Evolutionary conservation across 2,113 vertebrate species (phyloP).

Genomic region (Pterophyllum scalare): DNA sequence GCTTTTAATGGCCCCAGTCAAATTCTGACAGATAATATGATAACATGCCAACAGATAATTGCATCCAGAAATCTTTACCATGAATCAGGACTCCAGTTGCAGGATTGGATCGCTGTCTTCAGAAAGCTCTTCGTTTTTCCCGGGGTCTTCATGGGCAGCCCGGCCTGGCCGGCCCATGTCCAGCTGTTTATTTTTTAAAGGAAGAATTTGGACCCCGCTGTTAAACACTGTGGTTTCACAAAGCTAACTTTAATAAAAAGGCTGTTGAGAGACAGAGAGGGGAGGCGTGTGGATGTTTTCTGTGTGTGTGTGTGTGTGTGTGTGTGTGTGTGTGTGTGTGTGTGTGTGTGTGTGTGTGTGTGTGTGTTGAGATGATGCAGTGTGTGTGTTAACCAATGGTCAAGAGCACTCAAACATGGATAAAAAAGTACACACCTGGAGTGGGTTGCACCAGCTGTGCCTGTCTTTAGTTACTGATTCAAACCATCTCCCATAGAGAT

Average conservation of each 20-base stretch:
- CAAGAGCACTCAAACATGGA: neutral
- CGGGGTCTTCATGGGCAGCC: slow-evolving; percentile 18
- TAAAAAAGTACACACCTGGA: slow-evolving; percentile 17
- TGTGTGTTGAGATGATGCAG: no score
- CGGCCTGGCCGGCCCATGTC: slow-evolving; percentile 28
- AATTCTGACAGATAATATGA: slow-evolving; percentile 3
- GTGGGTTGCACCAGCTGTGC: neutral
- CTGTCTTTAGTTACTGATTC: neutral
- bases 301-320: neutral
- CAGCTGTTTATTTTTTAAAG: slow-evolving; percentile 69
- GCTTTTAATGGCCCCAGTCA: slow-evolving; percentile 7
- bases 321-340: neutral
- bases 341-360: neutral
- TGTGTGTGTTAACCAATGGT: neutral
- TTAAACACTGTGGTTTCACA: slow-evolving; percentile 70
- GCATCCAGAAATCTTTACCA: slow-evolving; percentile 21
- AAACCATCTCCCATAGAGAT: neutral
- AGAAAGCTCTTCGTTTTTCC: neutral
- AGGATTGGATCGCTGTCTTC: neutral
- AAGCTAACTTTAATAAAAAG: slow-evolving; percentile 77
- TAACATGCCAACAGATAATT: slow-evolving; percentile 26
- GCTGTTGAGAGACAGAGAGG: slow-evolving; percentile 65
- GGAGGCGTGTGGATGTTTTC: slow-evolving; percentile 23
- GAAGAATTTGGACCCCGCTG: slow-evolving; percentile 54
- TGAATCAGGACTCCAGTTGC: neutral